Evolutionary conservation across 2,113 vertebrate genomes (phyloP).

Genomic region (Passer montanus): DNA sequence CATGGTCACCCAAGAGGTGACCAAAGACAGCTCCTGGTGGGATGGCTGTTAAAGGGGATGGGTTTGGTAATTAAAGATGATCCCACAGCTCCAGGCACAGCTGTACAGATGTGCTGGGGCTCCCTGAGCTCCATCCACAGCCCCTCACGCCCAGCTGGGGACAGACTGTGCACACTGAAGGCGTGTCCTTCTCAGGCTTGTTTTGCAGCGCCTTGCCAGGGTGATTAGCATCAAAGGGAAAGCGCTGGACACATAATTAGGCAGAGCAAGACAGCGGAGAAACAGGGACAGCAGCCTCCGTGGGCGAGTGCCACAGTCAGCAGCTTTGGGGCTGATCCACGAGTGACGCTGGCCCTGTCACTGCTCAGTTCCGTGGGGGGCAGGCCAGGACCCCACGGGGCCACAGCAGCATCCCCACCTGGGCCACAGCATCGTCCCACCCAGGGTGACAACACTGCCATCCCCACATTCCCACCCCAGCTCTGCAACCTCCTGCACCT

Average conservation of each 20-base stretch:
- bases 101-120: neutral
- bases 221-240: conserved; percentile 48
- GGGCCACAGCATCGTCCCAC: neutral
- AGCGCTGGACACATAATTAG: conserved; percentile 37
- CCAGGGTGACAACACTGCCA: neutral
- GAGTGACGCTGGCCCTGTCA: neutral
- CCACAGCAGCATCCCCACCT: neutral
- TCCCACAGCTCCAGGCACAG: neutral
- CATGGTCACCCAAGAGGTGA: neutral
- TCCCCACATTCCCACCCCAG: neutral
- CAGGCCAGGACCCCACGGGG: neutral
- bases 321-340: neutral
- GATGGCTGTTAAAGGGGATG: neutral
- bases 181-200: neutral
- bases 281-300: conserved; percentile 18
- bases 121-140: neutral
- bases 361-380: neutral
- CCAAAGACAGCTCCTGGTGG: neutral
- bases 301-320: neutral
- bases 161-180: neutral
- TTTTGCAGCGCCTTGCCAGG: neutral
- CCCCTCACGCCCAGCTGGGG: neutral
- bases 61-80: neutral
- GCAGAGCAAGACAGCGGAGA: neutral
- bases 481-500: neutral